Percentiles rank a stretch among this genome's conserved stretches.
Evolutionary conservation across 2,113 vertebrate species (phyloP).

Genomic region (Pavo muticus): DNA sequence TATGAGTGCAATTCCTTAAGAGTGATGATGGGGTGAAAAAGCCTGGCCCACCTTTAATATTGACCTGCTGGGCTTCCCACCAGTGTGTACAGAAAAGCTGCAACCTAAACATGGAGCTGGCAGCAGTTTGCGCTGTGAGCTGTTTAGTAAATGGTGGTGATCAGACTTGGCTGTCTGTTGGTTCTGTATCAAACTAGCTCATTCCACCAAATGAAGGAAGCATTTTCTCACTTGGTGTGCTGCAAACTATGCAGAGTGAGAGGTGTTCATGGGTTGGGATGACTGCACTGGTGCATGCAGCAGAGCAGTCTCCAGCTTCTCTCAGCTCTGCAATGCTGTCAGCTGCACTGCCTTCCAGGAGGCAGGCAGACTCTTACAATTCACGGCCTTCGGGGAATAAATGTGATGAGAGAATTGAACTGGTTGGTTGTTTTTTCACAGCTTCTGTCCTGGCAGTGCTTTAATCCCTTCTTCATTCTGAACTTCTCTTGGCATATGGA

Average conservation of each 20-base stretch:
- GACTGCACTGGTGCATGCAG: accelerated
- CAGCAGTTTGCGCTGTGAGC: not conserved
- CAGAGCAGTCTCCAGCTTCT: not conserved
- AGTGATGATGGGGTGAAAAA: not conserved
- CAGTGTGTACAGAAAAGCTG: not conserved
- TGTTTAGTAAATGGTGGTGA: not conserved
- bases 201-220: not conserved
- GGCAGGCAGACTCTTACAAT: not conserved
- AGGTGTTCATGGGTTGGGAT: accelerated
- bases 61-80: not conserved
- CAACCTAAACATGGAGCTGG: not conserved
- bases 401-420: not conserved
- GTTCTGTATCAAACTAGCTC: not conserved
- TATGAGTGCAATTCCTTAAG: not conserved
- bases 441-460: not conserved
- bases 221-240: not conserved
- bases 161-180: not conserved
- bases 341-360: not conserved
- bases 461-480: not conserved
- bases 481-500: not conserved
- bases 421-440: accelerated
- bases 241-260: not conserved
- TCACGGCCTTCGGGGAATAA: not conserved
- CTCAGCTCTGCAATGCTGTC: not conserved
- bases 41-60: not conserved